These are phyloP conservation scores for Drosophila acutilabella DNA, from an alignment of 2,888 invertebrate genomes.

Conservation along the genomic window DNA sequence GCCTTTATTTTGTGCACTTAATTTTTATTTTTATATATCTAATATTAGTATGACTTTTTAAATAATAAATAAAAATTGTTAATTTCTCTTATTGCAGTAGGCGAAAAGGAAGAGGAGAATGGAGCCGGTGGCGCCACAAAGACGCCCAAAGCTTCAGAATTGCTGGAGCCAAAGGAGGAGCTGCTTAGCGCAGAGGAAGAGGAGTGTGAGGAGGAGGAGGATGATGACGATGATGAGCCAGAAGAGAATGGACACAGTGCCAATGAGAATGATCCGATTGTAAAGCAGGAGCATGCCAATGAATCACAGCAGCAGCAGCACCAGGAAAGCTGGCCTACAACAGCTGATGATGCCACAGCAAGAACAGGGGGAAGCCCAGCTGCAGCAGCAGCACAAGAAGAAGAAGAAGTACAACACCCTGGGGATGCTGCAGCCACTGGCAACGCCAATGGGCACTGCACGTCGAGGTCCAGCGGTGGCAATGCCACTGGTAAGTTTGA, in stretches of 20 bases:
- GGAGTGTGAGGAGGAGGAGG: slow-evolving; percentile 51
- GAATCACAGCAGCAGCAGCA: slow-evolving; percentile 65
- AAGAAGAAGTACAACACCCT: slow-evolving; percentile 71
- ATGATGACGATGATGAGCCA: slow-evolving; percentile 45
- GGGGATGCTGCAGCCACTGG: slow-evolving; percentile 52
- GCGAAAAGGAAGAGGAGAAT: slow-evolving; percentile 73
- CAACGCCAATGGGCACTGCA: slow-evolving; percentile 65
- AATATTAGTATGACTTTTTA: no score
- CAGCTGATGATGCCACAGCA: slow-evolving; percentile 66
- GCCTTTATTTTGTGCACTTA: no score
- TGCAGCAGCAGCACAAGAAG: slow-evolving; percentile 47
- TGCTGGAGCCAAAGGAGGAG: slow-evolving; percentile 82
- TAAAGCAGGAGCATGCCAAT: slow-evolving; percentile 52
- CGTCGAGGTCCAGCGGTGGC: slow-evolving; percentile 52
- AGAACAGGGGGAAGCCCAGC: slow-evolving; percentile 29
- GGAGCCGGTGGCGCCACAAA: slow-evolving; percentile 24
- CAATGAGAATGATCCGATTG: slow-evolving; percentile 44
- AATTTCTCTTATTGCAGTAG: slow-evolving; percentile 53
- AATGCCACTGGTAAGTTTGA: slow-evolving; percentile 74
- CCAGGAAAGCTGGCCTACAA: slow-evolving; percentile 56
- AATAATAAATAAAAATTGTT: slow-evolving; percentile 4
- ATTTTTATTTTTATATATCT: no score
- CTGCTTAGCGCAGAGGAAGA: slow-evolving; percentile 75
- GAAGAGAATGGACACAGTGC: slow-evolving; percentile 50
- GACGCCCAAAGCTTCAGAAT: slow-evolving; percentile 48